Evolutionary conservation across 2,797 vertebrate species (phyloP), one percentile per base, ranked within the genome.

Genomic region (Enteromius fasciolatus): DNA sequence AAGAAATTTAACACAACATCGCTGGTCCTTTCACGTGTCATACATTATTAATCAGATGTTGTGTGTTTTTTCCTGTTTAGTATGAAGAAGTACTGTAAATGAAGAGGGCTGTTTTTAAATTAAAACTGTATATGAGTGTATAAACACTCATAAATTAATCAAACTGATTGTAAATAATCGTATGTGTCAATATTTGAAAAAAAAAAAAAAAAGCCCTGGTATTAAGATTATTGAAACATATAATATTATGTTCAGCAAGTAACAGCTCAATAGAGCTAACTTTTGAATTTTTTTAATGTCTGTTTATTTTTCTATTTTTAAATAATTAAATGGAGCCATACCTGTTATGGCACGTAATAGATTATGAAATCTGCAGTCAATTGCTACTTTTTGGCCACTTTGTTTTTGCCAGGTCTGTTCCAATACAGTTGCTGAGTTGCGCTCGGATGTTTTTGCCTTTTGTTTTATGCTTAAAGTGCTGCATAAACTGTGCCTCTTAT

Each of bases 1-100:
- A 68, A 33, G 50, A 76, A 52, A 68, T 68, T 23, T 74, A 67
- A 78, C 52, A 78, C 52, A 54, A 31, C 80, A 67, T 79, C 33
- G 10, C 23, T 75, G 23, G 25, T 80, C 18, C 12, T 63, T 41
- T 36, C 31, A 63, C 23, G 1, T 64, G 28, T 52, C 28, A 63
- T 74, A 9, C 28, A 74, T 52, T 73, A 36, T 74, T 52, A 64
- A 48, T 73, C 25, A 64, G 20, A 28, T 48, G 48, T 76, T 63
- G 4, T 15, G 2, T 44, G 57, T 72, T 50, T 28, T 18, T 25
- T 0, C 10, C 33, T 57, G 73, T 59, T 52, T 59, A 0, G 25
- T 6, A 61, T 48, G 18, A 31, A 14, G 36, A 70, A 14, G 28
- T 41, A 41, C 39, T 41, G 39, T 20, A 64, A 17, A 36, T 61